Conservation (phyloP, 2,888 invertebrate genomes). For the Plagiodera versicolora region DNA sequence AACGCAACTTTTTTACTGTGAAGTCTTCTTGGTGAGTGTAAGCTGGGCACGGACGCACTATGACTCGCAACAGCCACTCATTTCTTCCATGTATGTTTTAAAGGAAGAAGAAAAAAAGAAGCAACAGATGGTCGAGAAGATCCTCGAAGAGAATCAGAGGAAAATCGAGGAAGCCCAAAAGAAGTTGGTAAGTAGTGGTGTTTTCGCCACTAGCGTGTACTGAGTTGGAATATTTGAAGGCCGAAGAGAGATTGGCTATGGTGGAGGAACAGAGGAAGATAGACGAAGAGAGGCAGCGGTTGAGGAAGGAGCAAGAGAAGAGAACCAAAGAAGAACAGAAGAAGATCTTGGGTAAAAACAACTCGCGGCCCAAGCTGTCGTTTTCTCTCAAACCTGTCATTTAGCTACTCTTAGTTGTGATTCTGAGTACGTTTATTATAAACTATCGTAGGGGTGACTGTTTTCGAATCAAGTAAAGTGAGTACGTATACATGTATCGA, state of each 20-base stretch:
- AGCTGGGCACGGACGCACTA: conserved; percentile 47
- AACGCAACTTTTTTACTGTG: conserved; percentile 13
- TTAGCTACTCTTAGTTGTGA: conserved; percentile 31
- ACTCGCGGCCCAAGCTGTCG: conserved; percentile 92
- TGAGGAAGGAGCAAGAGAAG: conserved; percentile 92
- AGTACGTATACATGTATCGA: background rate
- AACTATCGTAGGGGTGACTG: conserved; percentile 9
- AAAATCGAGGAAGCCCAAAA: conserved; percentile 97
- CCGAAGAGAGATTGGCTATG: conserved; percentile 94
- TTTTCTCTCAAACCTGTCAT: conserved; percentile 79
- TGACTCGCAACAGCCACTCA: conserved; percentile 50
- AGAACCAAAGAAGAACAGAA: conserved; percentile 94
- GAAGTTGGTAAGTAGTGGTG: conserved; percentile 76
- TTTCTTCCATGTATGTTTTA: conserved; percentile 61
- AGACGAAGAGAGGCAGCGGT: conserved; percentile 90
- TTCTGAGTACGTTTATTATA: conserved; percentile 8
- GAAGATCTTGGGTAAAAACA: conserved; percentile 95
- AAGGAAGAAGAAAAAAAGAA: conserved; percentile 98
- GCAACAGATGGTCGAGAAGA: conserved; percentile 92
- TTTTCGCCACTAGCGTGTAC: too few relatives aligned
- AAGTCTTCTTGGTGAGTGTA: conserved; percentile 31
- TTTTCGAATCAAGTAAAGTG: background rate
- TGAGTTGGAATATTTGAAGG: conserved; percentile 60
- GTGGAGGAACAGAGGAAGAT: conserved; percentile 95
- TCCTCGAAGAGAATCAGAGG: conserved; percentile 96